Conservation (phyloP, 2,888 invertebrate genomes). For the Pollenia angustigena region DNA sequence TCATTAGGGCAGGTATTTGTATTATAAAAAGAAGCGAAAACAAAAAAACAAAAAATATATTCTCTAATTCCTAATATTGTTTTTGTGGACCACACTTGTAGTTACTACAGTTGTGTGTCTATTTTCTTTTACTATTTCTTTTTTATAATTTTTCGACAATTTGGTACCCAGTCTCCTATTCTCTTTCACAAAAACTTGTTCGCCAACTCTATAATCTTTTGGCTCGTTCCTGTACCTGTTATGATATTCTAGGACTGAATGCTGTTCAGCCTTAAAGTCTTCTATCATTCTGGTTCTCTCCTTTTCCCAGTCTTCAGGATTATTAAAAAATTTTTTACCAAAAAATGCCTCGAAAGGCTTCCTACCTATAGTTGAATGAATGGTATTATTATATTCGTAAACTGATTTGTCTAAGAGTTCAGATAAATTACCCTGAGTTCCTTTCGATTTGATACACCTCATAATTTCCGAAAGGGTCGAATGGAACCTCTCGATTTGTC, state of each 20-base stretch:
- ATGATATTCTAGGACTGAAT: too few species aligned
- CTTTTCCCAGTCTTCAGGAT: too few species aligned
- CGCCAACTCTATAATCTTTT: not conserved
- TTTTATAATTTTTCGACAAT: slow-evolving; percentile 11
- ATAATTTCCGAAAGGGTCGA: slow-evolving; percentile 67
- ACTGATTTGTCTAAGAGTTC: too few species aligned
- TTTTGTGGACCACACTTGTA: not conserved
- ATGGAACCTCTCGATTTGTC: slow-evolving; percentile 56
- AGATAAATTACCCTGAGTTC: too few species aligned
- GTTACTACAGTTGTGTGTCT: not conserved
- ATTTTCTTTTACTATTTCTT: slow-evolving; percentile 15
- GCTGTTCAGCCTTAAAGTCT: not conserved
- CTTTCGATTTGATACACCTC: too few species aligned
- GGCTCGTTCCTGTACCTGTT: too few species aligned
- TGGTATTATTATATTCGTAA: slow-evolving; percentile 66
- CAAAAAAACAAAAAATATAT: not conserved
- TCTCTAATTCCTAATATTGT: not conserved
- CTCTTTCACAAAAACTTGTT: slow-evolving; percentile 2
- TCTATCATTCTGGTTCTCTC: not conserved
- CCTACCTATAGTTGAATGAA: slow-evolving; percentile 57
- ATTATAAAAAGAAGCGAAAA: not conserved
- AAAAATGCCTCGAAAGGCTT: slow-evolving; percentile 53
- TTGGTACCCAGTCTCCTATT: slow-evolving; percentile 20
- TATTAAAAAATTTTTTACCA: not conserved
- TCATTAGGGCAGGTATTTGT: too few species aligned